These are phyloP conservation scores for Lissonota sp. DNA, from an alignment of 2,888 invertebrate species.

Conservation along the genomic window DNA sequence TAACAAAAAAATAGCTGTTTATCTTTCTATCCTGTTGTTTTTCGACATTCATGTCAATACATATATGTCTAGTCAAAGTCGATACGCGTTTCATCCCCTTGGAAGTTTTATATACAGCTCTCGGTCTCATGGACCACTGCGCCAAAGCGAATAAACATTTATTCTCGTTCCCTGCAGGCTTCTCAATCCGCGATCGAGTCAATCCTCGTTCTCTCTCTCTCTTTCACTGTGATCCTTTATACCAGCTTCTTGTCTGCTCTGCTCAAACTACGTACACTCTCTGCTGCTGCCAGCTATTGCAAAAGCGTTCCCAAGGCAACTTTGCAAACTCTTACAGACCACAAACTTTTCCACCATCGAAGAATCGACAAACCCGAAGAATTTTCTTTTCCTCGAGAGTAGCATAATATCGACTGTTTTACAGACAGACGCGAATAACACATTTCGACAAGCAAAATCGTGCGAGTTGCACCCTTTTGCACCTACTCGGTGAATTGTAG, in stretches of 20 bases:
- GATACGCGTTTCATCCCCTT: constrained; percentile 31
- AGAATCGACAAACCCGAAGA: constrained; percentile 27
- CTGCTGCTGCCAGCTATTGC: constrained; percentile 4
- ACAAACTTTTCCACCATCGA: constrained; percentile 40
- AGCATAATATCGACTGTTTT: too few species aligned
- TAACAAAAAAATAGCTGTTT: too few species aligned
- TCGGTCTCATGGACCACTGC: constrained; percentile 28
- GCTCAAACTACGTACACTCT: constrained; percentile 3
- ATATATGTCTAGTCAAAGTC: constrained; percentile 22
- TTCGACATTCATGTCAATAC: not conserved
- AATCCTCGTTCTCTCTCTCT: constrained; percentile 37
- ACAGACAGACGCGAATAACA: too few species aligned
- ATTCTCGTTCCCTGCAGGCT: constrained; percentile 49
- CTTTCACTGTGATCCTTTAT: not conserved
- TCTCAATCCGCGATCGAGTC: constrained; percentile 44
- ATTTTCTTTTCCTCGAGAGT: constrained; percentile 19
- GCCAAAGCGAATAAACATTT: constrained; percentile 54
- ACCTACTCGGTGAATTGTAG: too few species aligned
- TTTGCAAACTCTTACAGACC: constrained; percentile 33
- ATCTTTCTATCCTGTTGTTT: too few species aligned
- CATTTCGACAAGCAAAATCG: too few species aligned
- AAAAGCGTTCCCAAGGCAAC: constrained; percentile 11
- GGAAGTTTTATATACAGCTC: constrained; percentile 39
- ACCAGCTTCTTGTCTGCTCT: constrained; percentile 3
- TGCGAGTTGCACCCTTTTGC: too few species aligned